A percentile compares a stretch with the other conserved stretches of the same genome.
phyloP scores from a whole-genome alignment of 2,797 vertebrate genomes.

The Agapornis canus region DNA sequence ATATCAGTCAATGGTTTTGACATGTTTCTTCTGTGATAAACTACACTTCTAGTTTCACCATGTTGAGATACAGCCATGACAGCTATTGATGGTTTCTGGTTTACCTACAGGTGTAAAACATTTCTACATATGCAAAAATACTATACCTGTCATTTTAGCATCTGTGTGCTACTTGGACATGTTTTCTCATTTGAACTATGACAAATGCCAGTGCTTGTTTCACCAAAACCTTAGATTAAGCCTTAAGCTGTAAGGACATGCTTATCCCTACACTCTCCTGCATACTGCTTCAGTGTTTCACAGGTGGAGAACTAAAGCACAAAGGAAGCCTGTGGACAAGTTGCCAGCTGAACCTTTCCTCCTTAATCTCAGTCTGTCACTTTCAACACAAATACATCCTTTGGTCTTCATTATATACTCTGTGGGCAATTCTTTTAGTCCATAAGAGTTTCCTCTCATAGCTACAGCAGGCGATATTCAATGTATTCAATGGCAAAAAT shows the following conservation, averaged over 20 bases:
- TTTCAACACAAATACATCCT: background rate
- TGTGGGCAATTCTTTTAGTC: background rate
- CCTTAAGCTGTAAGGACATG: background rate
- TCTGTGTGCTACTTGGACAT: background rate
- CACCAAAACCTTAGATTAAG: background rate
- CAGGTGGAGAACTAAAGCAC: background rate
- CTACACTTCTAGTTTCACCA: background rate
- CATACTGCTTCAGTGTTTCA: background rate
- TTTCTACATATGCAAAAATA: background rate
- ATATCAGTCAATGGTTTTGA: background rate
- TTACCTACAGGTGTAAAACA: background rate
- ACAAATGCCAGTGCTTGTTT: background rate
- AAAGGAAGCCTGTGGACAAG: background rate
- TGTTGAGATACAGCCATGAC: background rate
- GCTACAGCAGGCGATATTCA: background rate
- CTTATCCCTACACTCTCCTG: background rate
- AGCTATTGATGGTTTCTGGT: background rate
- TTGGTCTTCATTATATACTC: background rate
- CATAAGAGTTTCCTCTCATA: background rate
- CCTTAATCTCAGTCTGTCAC: background rate
- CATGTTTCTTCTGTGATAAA: background rate
- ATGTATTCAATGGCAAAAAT: conserved; percentile 24
- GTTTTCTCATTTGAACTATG: background rate
- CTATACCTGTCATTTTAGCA: background rate
- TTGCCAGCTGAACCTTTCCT: background rate